These are phyloP conservation scores for Brienomyrus longianalis DNA, from an alignment of 2,113 vertebrate genomes.

Conservation along the genomic window DNA sequence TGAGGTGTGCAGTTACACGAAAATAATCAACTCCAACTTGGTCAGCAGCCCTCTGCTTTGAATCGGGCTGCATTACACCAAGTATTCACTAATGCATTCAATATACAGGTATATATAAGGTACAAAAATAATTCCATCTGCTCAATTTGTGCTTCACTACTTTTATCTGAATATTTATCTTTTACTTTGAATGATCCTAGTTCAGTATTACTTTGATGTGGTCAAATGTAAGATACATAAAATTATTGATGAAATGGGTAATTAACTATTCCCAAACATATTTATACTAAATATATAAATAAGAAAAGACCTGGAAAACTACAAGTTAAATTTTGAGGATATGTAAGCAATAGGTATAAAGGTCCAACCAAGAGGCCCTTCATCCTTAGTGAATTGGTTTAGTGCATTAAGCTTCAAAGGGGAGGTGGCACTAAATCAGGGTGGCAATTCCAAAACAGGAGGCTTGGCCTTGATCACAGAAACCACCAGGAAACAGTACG, in stretches of 20 bases:
- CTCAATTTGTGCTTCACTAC: background rate
- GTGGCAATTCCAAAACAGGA: background rate
- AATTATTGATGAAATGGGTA: background rate
- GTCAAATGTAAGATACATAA: background rate
- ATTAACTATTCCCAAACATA: background rate
- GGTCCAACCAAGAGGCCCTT: too few relatives aligned
- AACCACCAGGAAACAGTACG: background rate
- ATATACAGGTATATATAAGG: background rate
- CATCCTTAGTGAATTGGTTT: background rate
- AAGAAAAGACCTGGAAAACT: background rate
- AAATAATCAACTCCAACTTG: background rate
- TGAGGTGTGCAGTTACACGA: background rate
- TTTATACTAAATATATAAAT: background rate
- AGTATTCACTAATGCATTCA: too few relatives aligned
- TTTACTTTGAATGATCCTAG: background rate
- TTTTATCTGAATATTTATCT: background rate
- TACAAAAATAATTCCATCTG: background rate
- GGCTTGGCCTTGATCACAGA: conserved; percentile 23
- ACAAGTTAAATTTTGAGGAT: background rate
- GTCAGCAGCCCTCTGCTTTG: background rate
- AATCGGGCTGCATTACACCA: background rate
- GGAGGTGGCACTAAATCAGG: background rate
- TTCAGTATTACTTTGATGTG: background rate
- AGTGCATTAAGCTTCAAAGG: background rate
- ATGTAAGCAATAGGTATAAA: background rate